Base-by-base conservation (phyloP, 2,113 vertebrate species). In the Coreoperca whiteheadi region DNA sequence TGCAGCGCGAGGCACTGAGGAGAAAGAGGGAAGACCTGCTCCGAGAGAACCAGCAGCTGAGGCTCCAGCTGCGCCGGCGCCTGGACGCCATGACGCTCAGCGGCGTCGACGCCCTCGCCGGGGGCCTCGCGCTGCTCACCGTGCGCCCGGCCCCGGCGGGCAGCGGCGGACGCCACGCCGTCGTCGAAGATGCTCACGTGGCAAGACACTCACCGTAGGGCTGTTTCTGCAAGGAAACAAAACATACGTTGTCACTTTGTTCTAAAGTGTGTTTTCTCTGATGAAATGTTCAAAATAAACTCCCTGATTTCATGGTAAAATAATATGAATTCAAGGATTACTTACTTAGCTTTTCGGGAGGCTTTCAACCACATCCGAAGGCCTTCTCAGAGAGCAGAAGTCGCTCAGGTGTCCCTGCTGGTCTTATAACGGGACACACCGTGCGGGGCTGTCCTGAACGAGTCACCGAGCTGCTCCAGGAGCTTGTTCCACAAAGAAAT, bases 31-130 rank as follows among this genome's bases (percentile, higher is more conserved):
- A 50, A 0, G 67, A 53, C 0, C 60, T 92, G 67, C 57, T 21
- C 9, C 6, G 3, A 0, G 86, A 92, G 57, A 92, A 90, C 75
- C 48, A 20, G n/a, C 84, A 77, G 67, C 88, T 91, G n/a, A 65
- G 9, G 39, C 9, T 43, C 0, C 8, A 78, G 77, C 59, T 91
- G 60, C 63, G 3, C 0, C 86, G 71, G 48, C 79, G 28, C n/a
- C 76, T 85, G 59, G 79, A 87, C 28, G 64, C 18, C 82, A 63
- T 82, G 78, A 77, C 60, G 9, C 14, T 75, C 65, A 23, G 56
- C 8, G 28, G 63, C 12, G n/a, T n/a, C n/a, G 2, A 0, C 12
- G 0, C 16, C 18, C 9, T 63, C 1, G 6, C 51, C 0, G 20
- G 28, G 25, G 11, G 4, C 68, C 9, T 4, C 20, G 8, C 73